Percentiles rank a stretch among this genome's conserved stretches.
phyloP scores from a whole-genome alignment of 35 echinoderm and acorn worm species.

The Heliocidaris erythrogramma region DNA sequence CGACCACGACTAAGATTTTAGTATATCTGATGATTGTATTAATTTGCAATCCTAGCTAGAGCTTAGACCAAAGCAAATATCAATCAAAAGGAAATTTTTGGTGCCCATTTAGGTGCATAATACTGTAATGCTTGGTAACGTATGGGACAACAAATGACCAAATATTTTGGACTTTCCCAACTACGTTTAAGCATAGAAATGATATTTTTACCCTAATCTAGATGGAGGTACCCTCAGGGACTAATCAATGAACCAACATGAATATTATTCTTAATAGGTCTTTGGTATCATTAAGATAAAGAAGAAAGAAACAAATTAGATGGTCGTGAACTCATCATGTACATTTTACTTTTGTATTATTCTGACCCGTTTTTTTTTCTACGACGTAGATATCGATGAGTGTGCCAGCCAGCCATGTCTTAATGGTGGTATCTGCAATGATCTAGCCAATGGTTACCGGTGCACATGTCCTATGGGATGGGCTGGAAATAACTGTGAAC shows the following conservation, averaged over 20 bases:
- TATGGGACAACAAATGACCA: too few relatives aligned
- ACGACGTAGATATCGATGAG: slow-evolving; percentile 62
- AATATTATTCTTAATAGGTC: too few relatives aligned
- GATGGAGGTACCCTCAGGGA: too few relatives aligned
- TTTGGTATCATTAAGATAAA: background rate
- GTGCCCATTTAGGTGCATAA: too few relatives aligned
- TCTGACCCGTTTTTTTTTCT: background rate
- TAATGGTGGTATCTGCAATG: slow-evolving; percentile 76
- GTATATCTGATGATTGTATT: background rate
- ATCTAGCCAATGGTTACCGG: slow-evolving; percentile 56
- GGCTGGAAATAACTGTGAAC: slow-evolving; percentile 73
- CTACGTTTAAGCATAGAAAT: too few relatives aligned
- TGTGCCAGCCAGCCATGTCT: slow-evolving; percentile 63
- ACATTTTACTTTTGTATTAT: background rate
- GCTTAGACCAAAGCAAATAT: too few relatives aligned
- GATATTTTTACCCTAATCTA: too few relatives aligned
- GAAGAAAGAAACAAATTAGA: background rate
- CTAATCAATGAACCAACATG: too few relatives aligned
- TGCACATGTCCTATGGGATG: slow-evolving; percentile 71
- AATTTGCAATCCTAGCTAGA: background rate
- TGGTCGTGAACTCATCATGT: background rate
- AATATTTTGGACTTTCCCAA: too few relatives aligned
- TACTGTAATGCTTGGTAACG: background rate
- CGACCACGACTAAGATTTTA: background rate
- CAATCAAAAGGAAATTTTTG: too few relatives aligned